Base-by-base conservation (phyloP, 2,797 vertebrate species). In the Cyprinodon diabolis region DNA sequence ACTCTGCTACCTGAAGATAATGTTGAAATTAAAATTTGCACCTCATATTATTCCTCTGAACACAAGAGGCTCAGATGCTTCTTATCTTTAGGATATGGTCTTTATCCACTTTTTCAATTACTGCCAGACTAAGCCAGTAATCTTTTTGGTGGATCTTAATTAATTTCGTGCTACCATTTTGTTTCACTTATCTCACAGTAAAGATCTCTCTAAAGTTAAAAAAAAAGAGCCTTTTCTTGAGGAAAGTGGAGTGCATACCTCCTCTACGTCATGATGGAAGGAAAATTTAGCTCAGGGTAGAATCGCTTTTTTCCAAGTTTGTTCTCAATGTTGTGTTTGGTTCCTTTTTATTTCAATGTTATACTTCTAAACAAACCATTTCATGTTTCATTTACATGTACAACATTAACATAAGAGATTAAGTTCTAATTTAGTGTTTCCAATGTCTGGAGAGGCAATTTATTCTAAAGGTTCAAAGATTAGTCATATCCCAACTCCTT, bases 81-180 rank as follows among this genome's bases (percentile, higher is more conserved):
- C 81, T 82, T 80, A 90, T 90, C 78, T 88, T 69, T 76, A 72
- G 78, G 75, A 86, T 89, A 86, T 75, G 19, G 83, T 86, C 84
- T 87, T 88, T 76, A 76, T 88, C 81, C 67, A 73, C 83, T 82
- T 90, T 91, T 93, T 90, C 88, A 91, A 91, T 90, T 91, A 91
- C 79, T 83, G 74, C 65, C 60, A 77, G 74, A 76, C 88, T 90
- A 92, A 92, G 91, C 90, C 88, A 88, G 78, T 93, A 92, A 94
- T 93, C 91, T 40, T 81, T 76, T 81, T 71, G 77, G 82, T 78
- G 77, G 85, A 93, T 95, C 93, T 93, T 94, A 94, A 95, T 95
- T 93, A 92, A 91, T 93, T 93, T 90, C 86, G 81, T 79, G 77
- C 74, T 77, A 71, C 87, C 90, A 91, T 90, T 91, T 91, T 88